phyloP scores from a whole-genome alignment of 2,797 vertebrate species.

The Anguilla pacifica region DNA sequence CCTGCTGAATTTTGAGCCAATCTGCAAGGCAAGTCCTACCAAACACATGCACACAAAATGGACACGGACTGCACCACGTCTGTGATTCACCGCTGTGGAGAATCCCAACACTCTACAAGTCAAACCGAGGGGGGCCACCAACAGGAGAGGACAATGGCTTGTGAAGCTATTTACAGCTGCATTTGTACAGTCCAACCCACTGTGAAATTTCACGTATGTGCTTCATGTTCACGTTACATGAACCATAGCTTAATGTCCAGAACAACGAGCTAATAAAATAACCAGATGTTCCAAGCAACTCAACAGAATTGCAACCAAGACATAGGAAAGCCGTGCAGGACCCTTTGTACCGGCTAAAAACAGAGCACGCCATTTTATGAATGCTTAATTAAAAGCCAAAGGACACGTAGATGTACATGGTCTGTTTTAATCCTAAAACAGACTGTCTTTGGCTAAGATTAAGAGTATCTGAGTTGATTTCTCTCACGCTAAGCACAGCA shows the following conservation, averaged over 20 bases:
- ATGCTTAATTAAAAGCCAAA: not conserved
- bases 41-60: not conserved
- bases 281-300: not conserved
- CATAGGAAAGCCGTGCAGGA: not conserved
- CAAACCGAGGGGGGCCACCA: not conserved
- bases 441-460: not conserved
- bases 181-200: not conserved
- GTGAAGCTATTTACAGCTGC: not conserved
- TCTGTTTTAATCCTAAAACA: not conserved
- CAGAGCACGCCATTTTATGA: not conserved
- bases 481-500: not conserved
- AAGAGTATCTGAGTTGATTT: not conserved
- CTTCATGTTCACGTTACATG: too few species aligned
- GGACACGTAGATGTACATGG: not conserved
- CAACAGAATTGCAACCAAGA: not conserved
- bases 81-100: not conserved
- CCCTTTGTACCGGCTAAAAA: not conserved
- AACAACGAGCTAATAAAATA: not conserved
- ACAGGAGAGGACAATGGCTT: not conserved
- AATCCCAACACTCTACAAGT: not conserved
- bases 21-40: not conserved
- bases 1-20: not conserved
- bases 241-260: not conserved
- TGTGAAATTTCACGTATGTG: constrained; percentile 8
- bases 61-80: not conserved